Evolutionary conservation across 2,888 invertebrate species (phyloP).

Genomic region (Tridacna crocea): DNA sequence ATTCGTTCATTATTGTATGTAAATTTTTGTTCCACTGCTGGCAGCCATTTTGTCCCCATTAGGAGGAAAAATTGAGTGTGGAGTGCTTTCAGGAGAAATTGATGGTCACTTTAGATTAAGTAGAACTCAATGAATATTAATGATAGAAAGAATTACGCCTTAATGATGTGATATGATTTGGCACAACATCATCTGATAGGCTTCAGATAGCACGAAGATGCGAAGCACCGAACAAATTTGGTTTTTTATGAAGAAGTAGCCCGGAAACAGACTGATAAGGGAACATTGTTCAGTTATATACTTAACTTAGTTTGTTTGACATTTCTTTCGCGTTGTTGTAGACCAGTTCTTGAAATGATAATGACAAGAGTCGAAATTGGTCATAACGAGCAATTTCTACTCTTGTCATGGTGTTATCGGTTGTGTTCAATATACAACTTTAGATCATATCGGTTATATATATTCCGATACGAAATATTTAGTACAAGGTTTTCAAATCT

Average conservation of each 20-base stretch:
- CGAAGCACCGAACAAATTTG: no score
- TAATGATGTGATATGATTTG: not conserved
- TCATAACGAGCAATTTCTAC: not conserved
- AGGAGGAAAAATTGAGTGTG: conserved; percentile 7
- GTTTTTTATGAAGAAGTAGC: no score
- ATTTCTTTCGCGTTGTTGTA: no score
- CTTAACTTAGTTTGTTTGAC: no score
- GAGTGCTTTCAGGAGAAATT: not conserved
- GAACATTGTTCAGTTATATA: no score
- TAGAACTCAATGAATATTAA: not conserved
- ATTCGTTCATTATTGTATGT: conserved; percentile 27
- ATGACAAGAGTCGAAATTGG: not conserved
- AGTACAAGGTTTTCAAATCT: no score
- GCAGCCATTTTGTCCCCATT: conserved; percentile 15
- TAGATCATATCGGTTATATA: no score
- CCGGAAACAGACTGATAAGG: no score
- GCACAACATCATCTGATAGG: not conserved
- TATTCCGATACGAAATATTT: no score
- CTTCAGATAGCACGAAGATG: no score
- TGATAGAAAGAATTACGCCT: not conserved
- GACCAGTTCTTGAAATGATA: not conserved
- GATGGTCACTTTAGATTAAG: conserved; percentile 19
- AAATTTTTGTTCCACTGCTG: conserved; percentile 5
- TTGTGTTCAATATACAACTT: no score
- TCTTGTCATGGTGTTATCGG: not conserved